Conservation (phyloP, 2,888 invertebrate species). For the Megaustenia siamemsis region DNA sequence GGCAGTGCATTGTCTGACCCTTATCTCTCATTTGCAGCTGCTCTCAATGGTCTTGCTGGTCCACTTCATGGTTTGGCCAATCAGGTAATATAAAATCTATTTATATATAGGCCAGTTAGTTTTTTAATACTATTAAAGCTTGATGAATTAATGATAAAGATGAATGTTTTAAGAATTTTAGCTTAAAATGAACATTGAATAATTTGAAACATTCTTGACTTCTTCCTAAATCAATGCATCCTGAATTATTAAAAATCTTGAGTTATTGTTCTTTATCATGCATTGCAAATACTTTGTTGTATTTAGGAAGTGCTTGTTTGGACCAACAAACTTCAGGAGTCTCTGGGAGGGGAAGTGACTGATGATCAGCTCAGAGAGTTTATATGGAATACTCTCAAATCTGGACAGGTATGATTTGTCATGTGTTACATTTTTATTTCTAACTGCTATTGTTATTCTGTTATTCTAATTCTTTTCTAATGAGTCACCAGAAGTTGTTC, state of each 20-base stretch:
- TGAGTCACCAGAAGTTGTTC: no score
- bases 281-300: not conserved
- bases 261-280: not conserved
- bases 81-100: conserved; percentile 86
- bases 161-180: no score
- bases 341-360: conserved; percentile 89
- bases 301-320: conserved; percentile 91
- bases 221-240: no score
- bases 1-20: conserved; percentile 96
- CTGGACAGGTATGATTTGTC: conserved; percentile 86
- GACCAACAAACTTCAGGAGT: conserved; percentile 92
- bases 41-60: conserved; percentile 95
- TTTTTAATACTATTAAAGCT: no score
- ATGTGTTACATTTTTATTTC: not conserved
- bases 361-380: conserved; percentile 96
- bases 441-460: not conserved
- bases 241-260: no score
- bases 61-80: conserved; percentile 97
- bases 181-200: no score
- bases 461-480: no score
- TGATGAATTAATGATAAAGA: no score
- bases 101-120: no score
- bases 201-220: no score
- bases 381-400: conserved; percentile 97
- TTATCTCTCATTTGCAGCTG: conserved; percentile 94